Base-by-base conservation (phyloP, 2,888 invertebrate species). In the Pasiphila rectangulata region DNA sequence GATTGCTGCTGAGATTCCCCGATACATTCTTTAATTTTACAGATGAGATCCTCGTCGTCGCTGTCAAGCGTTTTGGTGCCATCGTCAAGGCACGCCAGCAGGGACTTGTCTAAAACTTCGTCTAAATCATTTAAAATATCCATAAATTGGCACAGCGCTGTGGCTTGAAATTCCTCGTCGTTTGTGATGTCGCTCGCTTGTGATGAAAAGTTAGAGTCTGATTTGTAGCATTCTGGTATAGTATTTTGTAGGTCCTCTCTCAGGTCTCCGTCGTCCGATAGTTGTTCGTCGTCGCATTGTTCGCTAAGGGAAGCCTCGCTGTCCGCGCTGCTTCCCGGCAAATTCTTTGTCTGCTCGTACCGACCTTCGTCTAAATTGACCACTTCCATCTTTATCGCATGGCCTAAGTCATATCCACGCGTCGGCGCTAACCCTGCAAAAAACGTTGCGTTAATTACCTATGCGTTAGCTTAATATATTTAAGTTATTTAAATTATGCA, bases 91-190 rank as follows among this genome's bases (percentile, higher is more conserved):
- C 84, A 82, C 42, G 83, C 83, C 38, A 87, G 67, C 48, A 90
- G 63, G 41, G 90, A 90, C 56, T 88, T 90, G 60, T 92, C 90
- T 57, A 92, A 69, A 48, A 91, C 88, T 68, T 90, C 90, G 69
- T 92, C 92, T 54, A 92, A 73, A 67, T 90, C 90, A 61, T 90
- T 89, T 56, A 92, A 75, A 51, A 91, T 90, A 67, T 89, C 83
- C 81, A 91, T 85, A 66, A 88, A 88, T 59, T 88, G 85, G 61
- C 83, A 83, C 47, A 88, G 73, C 15, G 87, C 88, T 40, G 85
- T 80, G 20, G 88, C 84, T 70, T 88, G 87, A 66, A 86, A 85
- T 53, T 88, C 86, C 51, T 87, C 87, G 63, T 86, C 84, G 54
- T 78, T 83, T 76, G 82, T 79, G 71, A 81, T 79, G 72, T 78